Evolutionary conservation across 2,113 vertebrate genomes (phyloP).

Genomic region (Ornithorhynchus anatinus): DNA sequence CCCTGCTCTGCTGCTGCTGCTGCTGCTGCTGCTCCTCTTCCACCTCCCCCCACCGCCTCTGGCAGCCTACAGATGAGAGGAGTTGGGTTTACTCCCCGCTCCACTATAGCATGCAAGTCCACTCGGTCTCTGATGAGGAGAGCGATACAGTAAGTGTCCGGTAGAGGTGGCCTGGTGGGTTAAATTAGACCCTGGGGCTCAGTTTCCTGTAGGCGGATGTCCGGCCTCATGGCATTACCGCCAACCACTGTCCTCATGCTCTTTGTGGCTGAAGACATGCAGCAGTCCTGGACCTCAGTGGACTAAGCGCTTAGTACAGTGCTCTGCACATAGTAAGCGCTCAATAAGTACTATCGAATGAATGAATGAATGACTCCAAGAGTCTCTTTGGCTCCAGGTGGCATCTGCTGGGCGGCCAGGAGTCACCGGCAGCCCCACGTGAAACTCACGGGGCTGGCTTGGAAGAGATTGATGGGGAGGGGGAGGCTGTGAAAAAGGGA

Average conservation of each 20-base stretch:
- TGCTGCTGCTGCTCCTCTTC: slow-evolving; percentile 77
- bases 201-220: background rate
- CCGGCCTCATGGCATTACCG: background rate
- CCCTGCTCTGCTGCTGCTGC: slow-evolving; percentile 71
- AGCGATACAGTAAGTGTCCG: slow-evolving; percentile 94
- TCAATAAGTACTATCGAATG: background rate
- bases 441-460: background rate
- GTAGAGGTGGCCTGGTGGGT: slow-evolving; percentile 26
- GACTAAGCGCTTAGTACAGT: background rate
- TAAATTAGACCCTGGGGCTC: background rate
- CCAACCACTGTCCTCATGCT: background rate
- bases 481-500: background rate
- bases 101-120: slow-evolving; percentile 92
- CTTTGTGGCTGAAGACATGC: background rate
- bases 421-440: background rate
- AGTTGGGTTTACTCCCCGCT: slow-evolving; percentile 99
- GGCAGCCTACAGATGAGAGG: slow-evolving; percentile 94
- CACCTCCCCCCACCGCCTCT: slow-evolving; percentile 81
- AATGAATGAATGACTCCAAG: too few relatives aligned
- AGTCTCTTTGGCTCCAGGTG: background rate
- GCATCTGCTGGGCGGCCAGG: background rate
- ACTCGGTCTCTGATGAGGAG: slow-evolving; percentile 90
- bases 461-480: too few relatives aligned
- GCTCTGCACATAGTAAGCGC: too few relatives aligned
- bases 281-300: background rate